Evolutionary conservation across 2,113 vertebrate species (phyloP), one percentile per base, ranked within the genome.

Genomic region (Malurus melanocephalus): DNA sequence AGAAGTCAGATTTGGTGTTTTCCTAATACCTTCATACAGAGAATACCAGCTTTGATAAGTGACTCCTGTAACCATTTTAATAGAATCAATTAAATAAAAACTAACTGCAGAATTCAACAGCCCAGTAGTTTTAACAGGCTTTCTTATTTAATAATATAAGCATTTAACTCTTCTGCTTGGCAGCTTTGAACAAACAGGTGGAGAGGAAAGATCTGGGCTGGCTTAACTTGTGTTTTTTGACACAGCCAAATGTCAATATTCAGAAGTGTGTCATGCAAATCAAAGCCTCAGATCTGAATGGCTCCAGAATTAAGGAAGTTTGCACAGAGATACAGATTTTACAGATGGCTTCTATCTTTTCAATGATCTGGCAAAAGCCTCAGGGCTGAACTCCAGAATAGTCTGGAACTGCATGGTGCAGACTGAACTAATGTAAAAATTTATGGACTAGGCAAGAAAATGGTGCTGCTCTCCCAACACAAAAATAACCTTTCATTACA

Each of bases 241-340:
- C 71, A 79, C 21, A 94, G 66, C n/a, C 90, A 92, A 93, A 87
- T 93, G 88, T 82, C 78, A 88, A 79, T 89, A 95, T 64, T 84
- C 74, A 86, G 73, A 88, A 95, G 59, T 13, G 75, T 90, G 83
- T 79, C 79, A 88, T 84, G 64, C 84, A 88, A 88, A 88, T 88
- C 69, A 90, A 85, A 93, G 71, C 46, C 62, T 90, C 69, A 62
- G 62, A 91, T 91, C 49, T 75, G 72, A 93, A 89, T 89, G 90
- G 69, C 43, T 89, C 38, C 30, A 86, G 42, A 80, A 74, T 90
- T 76, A 76, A 93, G 88, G 80, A 95, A 92, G 53, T 91, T 86
- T 94, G 49, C 85, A 78, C 13, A 87, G 80, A 88, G 57, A 91
- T 78, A 53, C 35, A 85, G 61, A 88, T 88, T 90, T 91, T 91